Percentiles rank a stretch among this genome's conserved stretches.
These are phyloP conservation scores for Nephrotoma guestfalica DNA, from an alignment of 2,888 invertebrate species.

Conservation along the genomic window DNA sequence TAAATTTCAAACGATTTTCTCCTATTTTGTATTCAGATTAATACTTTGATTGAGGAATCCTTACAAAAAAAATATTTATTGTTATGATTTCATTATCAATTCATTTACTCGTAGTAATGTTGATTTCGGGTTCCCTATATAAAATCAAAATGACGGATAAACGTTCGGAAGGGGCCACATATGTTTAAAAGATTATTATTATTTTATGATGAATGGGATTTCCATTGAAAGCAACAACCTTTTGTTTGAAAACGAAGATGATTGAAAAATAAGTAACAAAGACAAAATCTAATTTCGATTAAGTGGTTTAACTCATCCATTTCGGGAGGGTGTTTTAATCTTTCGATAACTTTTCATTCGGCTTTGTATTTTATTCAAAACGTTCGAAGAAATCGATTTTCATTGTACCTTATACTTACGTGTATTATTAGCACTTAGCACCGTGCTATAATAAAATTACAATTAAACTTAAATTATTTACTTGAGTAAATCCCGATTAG, in stretches of 20 bases:
- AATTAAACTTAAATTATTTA: neutral
- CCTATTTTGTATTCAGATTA: neutral
- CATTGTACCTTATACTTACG: neutral
- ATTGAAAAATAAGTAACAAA: neutral
- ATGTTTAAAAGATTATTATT: neutral
- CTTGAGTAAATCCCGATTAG: neutral
- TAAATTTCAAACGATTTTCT: conserved; percentile 1
- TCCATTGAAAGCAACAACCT: neutral
- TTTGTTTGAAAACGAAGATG: neutral
- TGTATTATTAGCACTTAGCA: neutral
- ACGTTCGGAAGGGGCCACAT: neutral
- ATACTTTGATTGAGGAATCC: conserved; percentile 1
- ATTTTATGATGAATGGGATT: neutral
- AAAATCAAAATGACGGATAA: neutral
- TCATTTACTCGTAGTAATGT: neutral
- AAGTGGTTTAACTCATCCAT: neutral
- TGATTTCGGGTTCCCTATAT: neutral
- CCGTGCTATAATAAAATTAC: neutral
- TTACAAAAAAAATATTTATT: neutral
- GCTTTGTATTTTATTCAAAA: neutral
- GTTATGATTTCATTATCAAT: neutral
- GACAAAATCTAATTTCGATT: neutral
- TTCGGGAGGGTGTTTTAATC: neutral
- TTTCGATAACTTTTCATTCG: neutral
- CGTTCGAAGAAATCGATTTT: neutral